Evolutionary conservation across 1,140 invertebrate genomes (phyloP).

Genomic region (Platyscapa corneri): DNA sequence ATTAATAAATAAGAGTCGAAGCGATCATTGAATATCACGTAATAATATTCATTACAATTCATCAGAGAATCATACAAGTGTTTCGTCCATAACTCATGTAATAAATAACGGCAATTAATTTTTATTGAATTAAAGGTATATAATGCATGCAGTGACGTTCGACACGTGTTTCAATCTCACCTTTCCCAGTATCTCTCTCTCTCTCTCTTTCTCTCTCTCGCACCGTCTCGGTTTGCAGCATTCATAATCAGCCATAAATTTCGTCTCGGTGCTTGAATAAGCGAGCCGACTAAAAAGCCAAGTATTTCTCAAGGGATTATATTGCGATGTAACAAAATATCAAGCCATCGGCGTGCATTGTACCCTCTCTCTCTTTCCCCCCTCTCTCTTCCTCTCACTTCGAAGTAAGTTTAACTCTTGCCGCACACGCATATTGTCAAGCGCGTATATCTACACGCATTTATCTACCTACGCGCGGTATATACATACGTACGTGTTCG

Average conservation of each 20-base stretch:
- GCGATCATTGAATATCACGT: slow-evolving; percentile 9
- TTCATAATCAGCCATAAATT: slow-evolving; percentile 53
- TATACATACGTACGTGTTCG: background rate
- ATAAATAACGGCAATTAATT: slow-evolving; percentile 42
- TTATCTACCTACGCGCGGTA: slow-evolving; percentile 37
- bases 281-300: slow-evolving; percentile 16
- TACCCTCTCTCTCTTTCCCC: background rate
- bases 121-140: slow-evolving; percentile 45
- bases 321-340: slow-evolving; percentile 49
- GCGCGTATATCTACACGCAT: slow-evolving; percentile 28
- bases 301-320: slow-evolving; percentile 50
- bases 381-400: background rate
- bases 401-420: slow-evolving; percentile 26
- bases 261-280: slow-evolving; percentile 25
- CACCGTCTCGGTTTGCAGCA: slow-evolving; percentile 19
- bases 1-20: background rate
- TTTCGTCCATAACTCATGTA: slow-evolving; percentile 22
- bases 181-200: slow-evolving; percentile 27
- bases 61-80: slow-evolving; percentile 20
- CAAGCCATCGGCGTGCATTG: slow-evolving; percentile 46
- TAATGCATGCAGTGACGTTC: slow-evolving; percentile 47
- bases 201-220: slow-evolving; percentile 29
- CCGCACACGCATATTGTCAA: slow-evolving; percentile 45
- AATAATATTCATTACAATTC: slow-evolving; percentile 20
- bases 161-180: slow-evolving; percentile 51